Evolutionary conservation across 2,888 invertebrate genomes (phyloP).

Genomic region (Volucella zonaria): DNA sequence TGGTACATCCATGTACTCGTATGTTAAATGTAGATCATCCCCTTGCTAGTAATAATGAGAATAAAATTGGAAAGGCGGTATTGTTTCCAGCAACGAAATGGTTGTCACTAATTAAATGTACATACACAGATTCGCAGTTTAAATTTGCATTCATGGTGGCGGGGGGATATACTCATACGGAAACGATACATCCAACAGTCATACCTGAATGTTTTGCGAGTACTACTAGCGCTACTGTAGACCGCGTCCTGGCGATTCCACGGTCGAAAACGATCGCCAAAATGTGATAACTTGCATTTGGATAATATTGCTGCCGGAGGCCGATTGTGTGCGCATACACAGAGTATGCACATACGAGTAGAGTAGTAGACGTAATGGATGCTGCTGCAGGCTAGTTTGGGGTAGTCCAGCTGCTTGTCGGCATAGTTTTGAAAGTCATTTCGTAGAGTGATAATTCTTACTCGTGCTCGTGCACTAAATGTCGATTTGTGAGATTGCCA

Average conservation of each 20-base stretch:
- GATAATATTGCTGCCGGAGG: constrained; percentile 46
- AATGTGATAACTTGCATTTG: constrained; percentile 61
- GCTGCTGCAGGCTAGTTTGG: constrained; percentile 9
- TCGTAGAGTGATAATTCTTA: constrained; percentile 81
- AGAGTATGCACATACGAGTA: not conserved
- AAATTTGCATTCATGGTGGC: constrained; percentile 38
- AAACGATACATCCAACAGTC: constrained; percentile 34
- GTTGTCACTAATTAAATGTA: constrained; percentile 66
- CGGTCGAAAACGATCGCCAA: constrained; percentile 60
- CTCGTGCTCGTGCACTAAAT: constrained; percentile 75
- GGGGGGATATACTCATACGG: constrained; percentile 48
- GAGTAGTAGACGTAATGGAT: constrained; percentile 5
- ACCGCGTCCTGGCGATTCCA: constrained; percentile 49
- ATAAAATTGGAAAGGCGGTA: constrained; percentile 52
- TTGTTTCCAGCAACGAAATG: constrained; percentile 16
- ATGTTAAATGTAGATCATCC: not conserved
- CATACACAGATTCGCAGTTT: constrained; percentile 19
- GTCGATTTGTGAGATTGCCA: constrained; percentile 79
- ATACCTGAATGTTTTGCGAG: constrained; percentile 34
- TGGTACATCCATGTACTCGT: not conserved
- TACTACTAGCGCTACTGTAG: not conserved
- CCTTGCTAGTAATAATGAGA: constrained; percentile 41
- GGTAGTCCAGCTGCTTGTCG: constrained; percentile 6
- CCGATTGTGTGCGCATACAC: constrained; percentile 54
- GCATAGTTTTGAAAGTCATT: constrained; percentile 78